These are phyloP conservation scores for Orgyia antiqua DNA, from an alignment of 2,888 invertebrate species.

Conservation along the genomic window DNA sequence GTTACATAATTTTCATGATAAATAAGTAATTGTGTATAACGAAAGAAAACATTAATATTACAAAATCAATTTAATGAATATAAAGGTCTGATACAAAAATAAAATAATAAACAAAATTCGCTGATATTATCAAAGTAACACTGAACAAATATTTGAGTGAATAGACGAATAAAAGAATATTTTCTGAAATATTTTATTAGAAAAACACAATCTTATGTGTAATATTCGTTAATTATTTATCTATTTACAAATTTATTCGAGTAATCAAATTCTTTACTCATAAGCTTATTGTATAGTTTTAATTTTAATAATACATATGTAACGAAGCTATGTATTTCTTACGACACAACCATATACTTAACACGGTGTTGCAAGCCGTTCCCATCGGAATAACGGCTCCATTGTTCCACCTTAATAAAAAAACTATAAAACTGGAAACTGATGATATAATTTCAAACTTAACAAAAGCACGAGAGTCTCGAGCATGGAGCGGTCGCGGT, in stretches of 20 bases:
- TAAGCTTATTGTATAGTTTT: constrained; percentile 57
- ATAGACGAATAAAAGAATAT: constrained; percentile 32
- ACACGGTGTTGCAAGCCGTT: constrained; percentile 59
- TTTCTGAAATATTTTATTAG: constrained; percentile 65
- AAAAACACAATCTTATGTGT: constrained; percentile 65
- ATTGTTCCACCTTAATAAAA: constrained; percentile 69
- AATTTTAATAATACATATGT: constrained; percentile 58
- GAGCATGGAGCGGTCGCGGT: constrained; percentile 18
- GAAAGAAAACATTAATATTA: too few relatives aligned
- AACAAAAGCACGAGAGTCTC: constrained; percentile 61
- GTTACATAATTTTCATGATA: too few relatives aligned
- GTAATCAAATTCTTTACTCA: constrained; percentile 60
- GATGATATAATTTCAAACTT: constrained; percentile 71
- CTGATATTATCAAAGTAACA: too few relatives aligned
- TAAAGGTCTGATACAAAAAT: too few relatives aligned
- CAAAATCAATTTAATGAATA: too few relatives aligned
- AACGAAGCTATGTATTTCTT: constrained; percentile 76
- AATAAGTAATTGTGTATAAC: too few relatives aligned
- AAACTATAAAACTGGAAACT: constrained; percentile 75
- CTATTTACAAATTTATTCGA: constrained; percentile 69
- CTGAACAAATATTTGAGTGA: too few relatives aligned
- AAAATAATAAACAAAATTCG: too few relatives aligned
- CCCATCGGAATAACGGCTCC: constrained; percentile 38
- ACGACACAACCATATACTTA: constrained; percentile 79
- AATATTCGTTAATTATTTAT: constrained; percentile 56